These are phyloP conservation scores for Orientallactaga sibirica DNA, from an alignment of 2,797 vertebrate species.

Conservation along the genomic window DNA sequence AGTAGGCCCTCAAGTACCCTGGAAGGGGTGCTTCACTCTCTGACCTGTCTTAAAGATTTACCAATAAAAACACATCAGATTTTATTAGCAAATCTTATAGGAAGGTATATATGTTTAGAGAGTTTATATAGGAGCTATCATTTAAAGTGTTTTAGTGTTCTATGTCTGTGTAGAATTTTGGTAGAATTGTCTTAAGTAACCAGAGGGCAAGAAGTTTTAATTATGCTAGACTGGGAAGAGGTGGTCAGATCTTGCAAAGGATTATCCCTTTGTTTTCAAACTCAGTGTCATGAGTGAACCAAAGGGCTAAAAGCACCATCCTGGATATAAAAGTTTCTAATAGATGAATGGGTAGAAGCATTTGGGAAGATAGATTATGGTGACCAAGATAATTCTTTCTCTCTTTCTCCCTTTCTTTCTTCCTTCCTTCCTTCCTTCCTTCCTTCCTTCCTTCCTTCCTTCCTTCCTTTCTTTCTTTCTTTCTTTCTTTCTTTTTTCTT, in stretches of 20 bases:
- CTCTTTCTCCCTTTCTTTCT: no score
- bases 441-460: no score
- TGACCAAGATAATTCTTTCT: neutral
- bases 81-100: constrained; percentile 29
- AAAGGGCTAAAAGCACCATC: neutral
- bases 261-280: neutral
- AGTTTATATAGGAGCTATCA: constrained; percentile 21
- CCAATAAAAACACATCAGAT: neutral
- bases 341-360: neutral
- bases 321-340: neutral
- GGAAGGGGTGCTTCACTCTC: neutral
- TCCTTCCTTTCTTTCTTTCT: no score
- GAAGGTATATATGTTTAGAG: neutral
- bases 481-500: no score
- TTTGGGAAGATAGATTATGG: neutral
- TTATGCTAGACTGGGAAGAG: constrained; percentile 12
- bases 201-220: neutral
- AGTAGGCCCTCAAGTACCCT: neutral
- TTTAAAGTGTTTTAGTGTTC: neutral
- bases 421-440: no score
- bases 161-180: constrained; percentile 12
- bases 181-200: constrained; percentile 41
- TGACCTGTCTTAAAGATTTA: constrained; percentile 9
- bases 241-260: neutral
- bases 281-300: neutral